A percentile compares a stretch with the other conserved stretches of the same genome.
Conservation (phyloP, 2,888 invertebrate species). For the Tuta absoluta region DNA sequence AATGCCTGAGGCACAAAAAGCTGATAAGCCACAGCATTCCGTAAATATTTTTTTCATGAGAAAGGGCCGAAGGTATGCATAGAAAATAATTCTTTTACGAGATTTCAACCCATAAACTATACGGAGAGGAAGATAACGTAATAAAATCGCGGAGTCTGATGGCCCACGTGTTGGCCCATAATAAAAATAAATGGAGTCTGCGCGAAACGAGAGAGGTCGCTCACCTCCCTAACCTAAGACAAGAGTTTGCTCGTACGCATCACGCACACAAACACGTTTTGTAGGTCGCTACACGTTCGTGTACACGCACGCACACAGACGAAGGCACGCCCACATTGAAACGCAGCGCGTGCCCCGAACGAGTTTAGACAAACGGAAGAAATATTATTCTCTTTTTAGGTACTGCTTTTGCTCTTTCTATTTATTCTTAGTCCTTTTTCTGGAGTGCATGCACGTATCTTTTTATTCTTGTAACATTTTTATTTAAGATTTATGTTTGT, state of each 20-base stretch:
- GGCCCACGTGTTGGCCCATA: constrained; percentile 74
- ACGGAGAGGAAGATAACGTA: constrained; percentile 64
- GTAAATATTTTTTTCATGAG: background rate
- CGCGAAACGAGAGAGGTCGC: constrained; percentile 74
- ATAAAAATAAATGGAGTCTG: constrained; percentile 79
- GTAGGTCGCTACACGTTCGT: constrained; percentile 54
- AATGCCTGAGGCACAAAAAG: background rate
- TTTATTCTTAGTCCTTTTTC: constrained; percentile 38
- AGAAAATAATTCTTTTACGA: constrained; percentile 24
- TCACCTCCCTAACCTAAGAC: constrained; percentile 82
- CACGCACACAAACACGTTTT: constrained; percentile 56
- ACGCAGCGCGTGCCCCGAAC: constrained; percentile 73
- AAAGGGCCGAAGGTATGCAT: background rate
- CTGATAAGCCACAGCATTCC: background rate
- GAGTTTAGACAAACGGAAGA: constrained; percentile 81
- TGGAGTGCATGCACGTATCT: constrained; percentile 9
- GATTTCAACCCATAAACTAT: constrained; percentile 41
- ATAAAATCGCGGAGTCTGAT: constrained; percentile 64
- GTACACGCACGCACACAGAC: constrained; percentile 48
- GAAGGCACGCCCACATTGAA: constrained; percentile 54
- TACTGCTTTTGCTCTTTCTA: constrained; percentile 61
- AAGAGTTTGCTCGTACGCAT: constrained; percentile 71
- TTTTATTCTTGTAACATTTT: constrained; percentile 8
- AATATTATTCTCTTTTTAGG: constrained; percentile 79
- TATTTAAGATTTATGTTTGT: constrained; percentile 12